Evolutionary conservation across 1,140 invertebrate genomes (phyloP).

Genomic region (Tetraneura akinire): DNA sequence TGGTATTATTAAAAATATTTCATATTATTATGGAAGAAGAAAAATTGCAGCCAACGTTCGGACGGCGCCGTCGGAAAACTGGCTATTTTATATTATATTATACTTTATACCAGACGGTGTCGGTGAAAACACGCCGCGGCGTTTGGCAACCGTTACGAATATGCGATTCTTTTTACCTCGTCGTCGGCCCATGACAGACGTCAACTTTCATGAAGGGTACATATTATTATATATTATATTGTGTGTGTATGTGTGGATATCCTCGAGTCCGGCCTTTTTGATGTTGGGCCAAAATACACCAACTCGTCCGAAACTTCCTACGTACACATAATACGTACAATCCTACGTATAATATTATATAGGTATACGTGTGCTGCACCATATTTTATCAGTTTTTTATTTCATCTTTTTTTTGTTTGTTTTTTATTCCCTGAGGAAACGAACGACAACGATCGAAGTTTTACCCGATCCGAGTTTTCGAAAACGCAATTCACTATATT

Average conservation of each 20-base stretch:
- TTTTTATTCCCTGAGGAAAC: background rate
- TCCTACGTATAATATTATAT: background rate
- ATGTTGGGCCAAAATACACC: slow-evolving; percentile 17
- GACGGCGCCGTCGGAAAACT: background rate
- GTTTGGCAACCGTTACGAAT: slow-evolving; percentile 17
- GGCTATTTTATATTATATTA: too few relatives aligned
- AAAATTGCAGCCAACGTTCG: background rate
- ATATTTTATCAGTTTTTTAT: background rate
- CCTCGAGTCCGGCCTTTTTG: background rate
- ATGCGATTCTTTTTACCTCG: slow-evolving; percentile 28
- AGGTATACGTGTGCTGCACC: background rate
- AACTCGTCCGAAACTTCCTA: background rate
- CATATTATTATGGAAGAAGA: too few relatives aligned
- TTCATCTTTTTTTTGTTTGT: too few relatives aligned
- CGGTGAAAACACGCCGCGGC: background rate
- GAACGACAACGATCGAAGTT: background rate
- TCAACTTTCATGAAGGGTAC: slow-evolving; percentile 21
- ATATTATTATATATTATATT: too few relatives aligned
- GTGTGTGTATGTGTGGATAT: background rate
- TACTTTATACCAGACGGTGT: background rate
- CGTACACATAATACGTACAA: too few relatives aligned
- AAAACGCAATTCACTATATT: background rate
- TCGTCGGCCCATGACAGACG: slow-evolving; percentile 20
- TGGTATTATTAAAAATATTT: too few relatives aligned
- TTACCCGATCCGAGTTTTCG: background rate